Evolutionary conservation across 1,140 invertebrate genomes (phyloP), one percentile per base, ranked within the genome.

Genomic region (Drosophila carrolli): DNA sequence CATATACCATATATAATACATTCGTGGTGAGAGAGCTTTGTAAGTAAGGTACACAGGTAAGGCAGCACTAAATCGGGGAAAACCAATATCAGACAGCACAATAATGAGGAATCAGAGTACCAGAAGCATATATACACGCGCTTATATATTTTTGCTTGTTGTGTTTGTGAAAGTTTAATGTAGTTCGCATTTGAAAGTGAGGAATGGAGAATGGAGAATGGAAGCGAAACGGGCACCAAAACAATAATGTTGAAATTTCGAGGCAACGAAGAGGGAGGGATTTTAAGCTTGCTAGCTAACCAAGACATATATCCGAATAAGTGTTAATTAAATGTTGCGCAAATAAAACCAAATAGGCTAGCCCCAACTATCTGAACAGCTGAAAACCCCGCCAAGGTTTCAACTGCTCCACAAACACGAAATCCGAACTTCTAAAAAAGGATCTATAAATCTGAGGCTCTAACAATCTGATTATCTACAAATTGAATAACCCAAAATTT

Each of bases 101-200:
- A 86, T 89, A 82, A 88, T 61, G 57, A 66, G 59, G 44, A 89
- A 79, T 41, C 50, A 72, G 44, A 73, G 83, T 86, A 86, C 83
- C 80, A 76, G 51, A 85, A 40, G 29, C 37, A 68, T 47, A 76
- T 38, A 72, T 41, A 75, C 10, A 76, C 62, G 53, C 54, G 46
- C 32, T 63, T 47, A 78, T 77, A 84, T 78, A 74, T 88, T 83
- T 82, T 68, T 71, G 80, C 66, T 72, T 81, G 80, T 88, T 88
- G 80, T 84, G 77, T 88, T 89, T 88, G 79, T 80, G 78, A 86
- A 72, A 68, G 63, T 85, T 81, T 70, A 81, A 68, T 50, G 76
- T 61, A 40, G 61, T 63, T 83, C 48, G 48, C 48, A 51, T 51
- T 51, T 51, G 48, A 14, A 29, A 14, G 48, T 51, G 48, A 70